Evolutionary conservation across 1,140 invertebrate species (phyloP).

Genomic region (Theocolax elegans): DNA sequence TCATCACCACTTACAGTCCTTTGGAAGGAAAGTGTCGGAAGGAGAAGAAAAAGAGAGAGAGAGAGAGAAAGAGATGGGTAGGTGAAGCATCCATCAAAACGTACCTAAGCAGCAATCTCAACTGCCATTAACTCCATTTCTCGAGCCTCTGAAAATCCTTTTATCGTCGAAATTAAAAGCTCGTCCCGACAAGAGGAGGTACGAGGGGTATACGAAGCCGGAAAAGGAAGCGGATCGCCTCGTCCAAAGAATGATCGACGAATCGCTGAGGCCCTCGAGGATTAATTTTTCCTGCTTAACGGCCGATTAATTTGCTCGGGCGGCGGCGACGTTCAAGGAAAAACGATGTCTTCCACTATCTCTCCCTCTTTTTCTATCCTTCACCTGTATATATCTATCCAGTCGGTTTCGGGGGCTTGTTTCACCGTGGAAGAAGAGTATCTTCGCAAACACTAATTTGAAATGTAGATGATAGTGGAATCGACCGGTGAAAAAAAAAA

Average conservation of each 20-base stretch:
- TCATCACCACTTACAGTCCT: no score
- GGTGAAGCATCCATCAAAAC: constrained; percentile 19
- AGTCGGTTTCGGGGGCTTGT: no score
- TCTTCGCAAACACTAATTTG: constrained; percentile 64
- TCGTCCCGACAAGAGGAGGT: neutral
- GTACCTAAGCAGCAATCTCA: constrained; percentile 11
- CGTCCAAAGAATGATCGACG: constrained; percentile 28
- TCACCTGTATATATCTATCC: no score
- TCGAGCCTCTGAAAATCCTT: constrained; percentile 27
- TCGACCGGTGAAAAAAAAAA: no score
- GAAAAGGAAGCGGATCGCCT: neutral
- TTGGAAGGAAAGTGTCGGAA: no score
- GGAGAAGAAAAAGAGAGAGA: no score
- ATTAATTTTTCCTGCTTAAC: constrained; percentile 62
- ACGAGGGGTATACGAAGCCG: neutral
- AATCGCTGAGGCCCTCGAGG: constrained; percentile 31
- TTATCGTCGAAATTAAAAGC: constrained; percentile 35
- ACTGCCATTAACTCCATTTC: constrained; percentile 11
- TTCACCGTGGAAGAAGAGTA: no score
- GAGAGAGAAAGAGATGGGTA: no score
- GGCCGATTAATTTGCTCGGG: constrained; percentile 58
- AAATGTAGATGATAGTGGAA: constrained; percentile 63
- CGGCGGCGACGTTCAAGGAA: constrained; percentile 41
- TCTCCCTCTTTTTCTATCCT: no score
- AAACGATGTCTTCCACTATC: constrained; percentile 42